phyloP scores from a whole-genome alignment of 2,797 vertebrate genomes.

The Syngnathus acus region DNA sequence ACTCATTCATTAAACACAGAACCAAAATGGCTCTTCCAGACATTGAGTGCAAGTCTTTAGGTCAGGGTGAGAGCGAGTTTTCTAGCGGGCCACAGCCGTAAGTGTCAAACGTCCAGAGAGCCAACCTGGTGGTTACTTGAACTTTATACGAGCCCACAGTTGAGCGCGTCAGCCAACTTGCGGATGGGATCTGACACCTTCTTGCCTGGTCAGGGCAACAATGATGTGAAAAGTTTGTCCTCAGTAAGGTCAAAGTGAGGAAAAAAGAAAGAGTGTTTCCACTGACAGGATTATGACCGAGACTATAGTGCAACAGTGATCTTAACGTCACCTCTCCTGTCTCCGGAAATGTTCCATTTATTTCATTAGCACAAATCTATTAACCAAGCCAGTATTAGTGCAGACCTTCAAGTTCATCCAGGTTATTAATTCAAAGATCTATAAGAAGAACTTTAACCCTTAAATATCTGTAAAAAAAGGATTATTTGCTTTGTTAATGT shows the following conservation, averaged over 20 bases:
- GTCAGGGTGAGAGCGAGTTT: conserved; percentile 31
- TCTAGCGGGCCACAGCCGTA: conserved; percentile 34
- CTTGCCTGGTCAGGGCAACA: conserved; percentile 10
- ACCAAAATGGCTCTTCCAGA: conserved; percentile 39
- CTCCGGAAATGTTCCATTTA: too few relatives aligned
- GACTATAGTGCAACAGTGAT: neutral
- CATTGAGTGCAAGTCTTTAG: conserved; percentile 39
- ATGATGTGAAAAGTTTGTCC: neutral
- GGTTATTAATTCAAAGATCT: too few relatives aligned
- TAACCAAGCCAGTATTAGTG: too few relatives aligned
- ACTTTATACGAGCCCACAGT: conserved; percentile 40
- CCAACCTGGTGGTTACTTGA: conserved; percentile 33
- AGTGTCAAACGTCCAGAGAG: conserved; percentile 38
- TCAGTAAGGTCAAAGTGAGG: neutral
- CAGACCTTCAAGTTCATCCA: too few relatives aligned
- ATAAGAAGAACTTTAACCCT: too few relatives aligned
- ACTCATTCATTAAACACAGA: conserved; percentile 37
- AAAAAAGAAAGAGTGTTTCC: neutral
- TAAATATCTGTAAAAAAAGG: too few relatives aligned
- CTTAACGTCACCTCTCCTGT: too few relatives aligned
- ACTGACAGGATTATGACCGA: neutral
- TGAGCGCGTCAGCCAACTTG: conserved; percentile 36
- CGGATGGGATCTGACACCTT: conserved; percentile 45
- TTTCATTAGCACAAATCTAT: too few relatives aligned
- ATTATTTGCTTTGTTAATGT: too few relatives aligned